Evolutionary conservation across 2,797 vertebrate genomes (phyloP).

Genomic region (Poeciliopsis presidionis): DNA sequence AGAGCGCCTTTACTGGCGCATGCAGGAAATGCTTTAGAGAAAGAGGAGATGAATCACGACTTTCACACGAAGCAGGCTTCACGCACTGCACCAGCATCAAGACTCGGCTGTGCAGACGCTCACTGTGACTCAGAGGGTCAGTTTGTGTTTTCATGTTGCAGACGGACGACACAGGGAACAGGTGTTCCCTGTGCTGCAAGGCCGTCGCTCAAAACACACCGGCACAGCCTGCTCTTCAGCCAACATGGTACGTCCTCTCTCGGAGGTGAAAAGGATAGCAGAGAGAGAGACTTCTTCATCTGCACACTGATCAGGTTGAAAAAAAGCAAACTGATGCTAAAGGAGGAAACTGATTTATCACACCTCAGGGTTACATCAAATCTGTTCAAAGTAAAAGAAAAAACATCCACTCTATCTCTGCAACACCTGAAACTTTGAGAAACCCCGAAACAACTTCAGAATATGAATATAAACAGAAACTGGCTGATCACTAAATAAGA

Average conservation of each 20-base stretch:
- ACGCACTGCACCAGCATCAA: conserved; percentile 68
- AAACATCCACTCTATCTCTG: neutral
- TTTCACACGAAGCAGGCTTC: conserved; percentile 69
- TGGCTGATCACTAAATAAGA: neutral
- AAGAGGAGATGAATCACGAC: conserved; percentile 42
- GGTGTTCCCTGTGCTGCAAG: conserved; percentile 41
- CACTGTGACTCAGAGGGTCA: conserved; percentile 30
- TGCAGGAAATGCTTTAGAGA: conserved; percentile 70
- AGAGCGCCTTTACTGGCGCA: conserved; percentile 49
- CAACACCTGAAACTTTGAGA: too few species aligned
- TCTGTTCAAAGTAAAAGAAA: neutral
- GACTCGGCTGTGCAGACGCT: conserved; percentile 31
- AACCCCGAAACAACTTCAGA: neutral
- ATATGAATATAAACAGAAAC: neutral
- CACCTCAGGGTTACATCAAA: conserved; percentile 21
- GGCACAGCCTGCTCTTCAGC: conserved; percentile 76
- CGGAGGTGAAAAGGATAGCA: conserved; percentile 42
- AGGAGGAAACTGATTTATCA: conserved; percentile 70
- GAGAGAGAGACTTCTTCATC: conserved; percentile 65
- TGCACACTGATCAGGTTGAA: conserved; percentile 77
- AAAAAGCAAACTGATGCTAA: conserved; percentile 75
- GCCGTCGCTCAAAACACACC: conserved; percentile 55
- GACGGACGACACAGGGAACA: conserved; percentile 39
- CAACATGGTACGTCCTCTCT: conserved; percentile 78
- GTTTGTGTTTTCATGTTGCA: conserved; percentile 40